Evolutionary conservation across 2,113 vertebrate genomes (phyloP).

Genomic region (Meles meles): DNA sequence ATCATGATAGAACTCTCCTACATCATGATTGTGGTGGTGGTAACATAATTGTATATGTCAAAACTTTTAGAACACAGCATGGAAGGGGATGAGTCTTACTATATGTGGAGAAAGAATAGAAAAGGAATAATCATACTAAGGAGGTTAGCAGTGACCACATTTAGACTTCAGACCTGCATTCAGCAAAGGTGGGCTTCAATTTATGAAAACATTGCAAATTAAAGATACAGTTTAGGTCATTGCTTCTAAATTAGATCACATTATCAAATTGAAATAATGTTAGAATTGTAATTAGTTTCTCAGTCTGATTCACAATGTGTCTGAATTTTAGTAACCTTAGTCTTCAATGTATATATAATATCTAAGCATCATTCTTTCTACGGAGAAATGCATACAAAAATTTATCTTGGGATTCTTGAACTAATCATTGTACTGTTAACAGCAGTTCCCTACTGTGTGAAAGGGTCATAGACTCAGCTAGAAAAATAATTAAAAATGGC

Average conservation of each 20-base stretch:
- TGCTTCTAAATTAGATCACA: not conserved
- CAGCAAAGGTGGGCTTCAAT: not conserved
- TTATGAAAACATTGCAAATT: not conserved
- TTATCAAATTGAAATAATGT: not conserved
- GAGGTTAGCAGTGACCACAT: not conserved
- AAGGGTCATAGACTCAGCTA: not conserved
- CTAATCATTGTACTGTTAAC: not conserved
- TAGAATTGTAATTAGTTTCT: not conserved
- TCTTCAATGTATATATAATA: not conserved
- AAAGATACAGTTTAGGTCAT: not conserved
- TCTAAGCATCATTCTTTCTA: not conserved
- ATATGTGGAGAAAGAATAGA: not conserved
- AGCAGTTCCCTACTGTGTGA: not conserved
- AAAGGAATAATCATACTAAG: not conserved
- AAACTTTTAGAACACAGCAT: not conserved
- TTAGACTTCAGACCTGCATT: not conserved
- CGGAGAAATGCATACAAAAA: not conserved
- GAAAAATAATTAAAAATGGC: not conserved
- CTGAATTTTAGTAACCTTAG: not conserved
- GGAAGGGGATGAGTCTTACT: not conserved
- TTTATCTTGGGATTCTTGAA: not conserved
- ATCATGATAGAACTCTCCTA: not conserved
- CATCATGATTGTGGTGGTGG: not conserved
- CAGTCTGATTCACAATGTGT: not conserved
- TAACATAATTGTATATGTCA: not conserved